Evolutionary conservation across 2,888 invertebrate species (phyloP), one percentile per base, ranked within the genome.

Genomic region (Cosmia pyralina): DNA sequence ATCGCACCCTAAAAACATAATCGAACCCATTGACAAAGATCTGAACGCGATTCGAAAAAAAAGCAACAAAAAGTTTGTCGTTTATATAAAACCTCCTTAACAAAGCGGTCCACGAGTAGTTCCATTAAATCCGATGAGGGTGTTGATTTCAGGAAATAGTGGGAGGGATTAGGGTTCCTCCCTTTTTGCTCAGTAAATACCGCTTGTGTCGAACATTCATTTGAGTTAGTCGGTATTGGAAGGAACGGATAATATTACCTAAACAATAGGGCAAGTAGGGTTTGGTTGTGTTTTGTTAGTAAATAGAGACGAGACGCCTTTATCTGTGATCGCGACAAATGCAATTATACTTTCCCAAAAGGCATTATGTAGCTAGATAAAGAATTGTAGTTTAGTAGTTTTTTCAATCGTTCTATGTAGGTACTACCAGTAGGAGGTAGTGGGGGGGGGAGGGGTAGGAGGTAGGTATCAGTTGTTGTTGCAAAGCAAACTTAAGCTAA

Each of bases 131-230:
- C 73, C 72, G 78, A 84, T 79, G 73, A 67, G 77, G 81, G 84
- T 85, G 81, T 83, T 81, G 82, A 82, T 85, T 82, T 72, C 76
- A 76, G 77, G 69, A 80, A 72, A 82, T 72, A 78, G 77, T 73
- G 67, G 67, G 62, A 69, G 57, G 78, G 64, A 81, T 83, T 76
- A 77, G 46, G 75, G 65, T 65, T 62, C 67, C 72, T 72, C 58
- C 73, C 75, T 71, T 77, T n/a, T 77, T 77, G 34, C 77, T 77
- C 63, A 73, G 84, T 86, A 86, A 86, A 88, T 83, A 86, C 79
- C 63, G 68, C 69, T 77, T 69, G 68, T 72, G 77, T 88, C 74
- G 77, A 84, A 85, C 83, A 83, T 85, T 80, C 73, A 79, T 85
- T 83, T 71, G 65, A 71, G 71, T 86, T 69, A 81, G 81, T 64